phyloP scores from a whole-genome alignment of 2,797 vertebrate genomes.

The Rachycentron canadum region DNA sequence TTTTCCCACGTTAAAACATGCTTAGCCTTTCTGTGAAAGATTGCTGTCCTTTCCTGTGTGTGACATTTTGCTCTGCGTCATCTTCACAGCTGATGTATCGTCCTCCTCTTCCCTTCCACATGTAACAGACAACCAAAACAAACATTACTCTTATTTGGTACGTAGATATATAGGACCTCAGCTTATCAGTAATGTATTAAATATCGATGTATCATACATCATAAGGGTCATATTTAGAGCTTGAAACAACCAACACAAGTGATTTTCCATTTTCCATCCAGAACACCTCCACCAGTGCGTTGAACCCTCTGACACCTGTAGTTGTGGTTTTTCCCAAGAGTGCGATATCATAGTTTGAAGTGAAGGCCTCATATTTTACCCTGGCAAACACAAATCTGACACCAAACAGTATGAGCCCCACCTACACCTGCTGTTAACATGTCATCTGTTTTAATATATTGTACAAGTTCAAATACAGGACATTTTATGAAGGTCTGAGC shows the following conservation, averaged over 20 bases:
- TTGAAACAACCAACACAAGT: background rate
- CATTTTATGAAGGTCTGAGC: background rate
- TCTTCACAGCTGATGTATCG: background rate
- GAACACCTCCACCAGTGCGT: background rate
- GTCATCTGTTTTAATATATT: background rate
- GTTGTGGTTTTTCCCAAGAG: slow-evolving; percentile 24
- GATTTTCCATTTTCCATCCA: slow-evolving; percentile 13
- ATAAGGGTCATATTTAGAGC: background rate
- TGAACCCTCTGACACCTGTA: background rate
- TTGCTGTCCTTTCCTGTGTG: background rate
- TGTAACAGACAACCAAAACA: slow-evolving; percentile 2
- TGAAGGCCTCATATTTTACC: slow-evolving; percentile 2
- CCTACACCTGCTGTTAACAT: slow-evolving; percentile 2
- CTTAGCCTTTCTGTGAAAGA: slow-evolving; percentile 18
- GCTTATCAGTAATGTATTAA: background rate
- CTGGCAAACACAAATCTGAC: background rate
- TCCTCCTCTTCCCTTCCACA: background rate
- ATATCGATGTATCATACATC: background rate
- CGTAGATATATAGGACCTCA: background rate
- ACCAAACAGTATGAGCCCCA: background rate
- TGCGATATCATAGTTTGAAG: background rate
- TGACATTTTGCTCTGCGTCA: background rate
- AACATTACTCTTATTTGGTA: background rate
- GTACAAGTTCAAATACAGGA: background rate
- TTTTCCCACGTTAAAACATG: slow-evolving; percentile 5